Evolutionary conservation across 2,797 vertebrate genomes (phyloP), one percentile per base, ranked within the genome.

Genomic region (Dromococcyx pavoninus): DNA sequence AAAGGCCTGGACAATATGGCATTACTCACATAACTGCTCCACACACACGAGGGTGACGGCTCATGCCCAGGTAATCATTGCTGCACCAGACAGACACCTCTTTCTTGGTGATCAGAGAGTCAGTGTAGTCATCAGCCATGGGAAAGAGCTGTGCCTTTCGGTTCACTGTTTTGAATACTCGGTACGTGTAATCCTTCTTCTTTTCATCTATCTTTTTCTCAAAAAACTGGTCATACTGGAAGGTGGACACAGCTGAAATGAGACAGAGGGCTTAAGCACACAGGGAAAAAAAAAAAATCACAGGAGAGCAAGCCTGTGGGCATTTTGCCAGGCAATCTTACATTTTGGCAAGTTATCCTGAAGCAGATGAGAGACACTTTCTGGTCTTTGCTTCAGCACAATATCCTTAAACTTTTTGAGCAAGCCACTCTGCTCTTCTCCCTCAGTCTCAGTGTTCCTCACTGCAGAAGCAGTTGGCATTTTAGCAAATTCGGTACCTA

Each of bases 1-100:
- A 72, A 57, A n/a, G 8, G 2, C 13, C 61, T 35, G 71, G 62
- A 43, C 32, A 57, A 9, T 5, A 50, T 0, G 5, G 58, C 46
- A 64, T 37, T 76, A 98, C 99, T 99, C 95, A 99, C 99, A 98
- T 97, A 41, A 99, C 98, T 2, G 98, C 96, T 70, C 98, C 98
- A 46, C 98, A 98, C 88, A 99, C 98, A 21, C 97, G 98, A 7
- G 99, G 98, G 92, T 99, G 99, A 10, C 98, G 98, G 92, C 99
- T 99, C 99, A 99, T 99, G 56, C 99, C 99, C 22, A 99, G 98
- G 95, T 99, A 99, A 91, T 99, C 99, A 2, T 99, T 99, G 97
- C 99, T 99, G 97, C 99, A 99, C 99, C 99, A 99, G 27, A 99
- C 99, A 0, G 99, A 99, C 92, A 99, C 99, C 61, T 98, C 98